These are phyloP conservation scores for Calliopum simillimum DNA, from an alignment of 2,888 invertebrate genomes.

Conservation along the genomic window DNA sequence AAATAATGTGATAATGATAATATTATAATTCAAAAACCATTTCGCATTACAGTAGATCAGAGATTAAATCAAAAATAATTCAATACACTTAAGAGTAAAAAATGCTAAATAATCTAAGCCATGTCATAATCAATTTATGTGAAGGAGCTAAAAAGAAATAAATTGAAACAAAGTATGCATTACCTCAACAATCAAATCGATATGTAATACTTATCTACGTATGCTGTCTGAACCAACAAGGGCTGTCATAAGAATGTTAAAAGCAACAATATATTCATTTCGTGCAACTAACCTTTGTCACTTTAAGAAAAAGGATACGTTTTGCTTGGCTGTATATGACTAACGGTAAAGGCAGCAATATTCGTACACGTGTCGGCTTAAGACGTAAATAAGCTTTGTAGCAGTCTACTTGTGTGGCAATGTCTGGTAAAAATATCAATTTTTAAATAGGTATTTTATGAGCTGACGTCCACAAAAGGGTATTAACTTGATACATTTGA, in stretches of 20 bases:
- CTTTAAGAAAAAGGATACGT: conserved; percentile 5
- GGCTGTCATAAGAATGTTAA: too few relatives aligned
- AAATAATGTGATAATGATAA: too few relatives aligned
- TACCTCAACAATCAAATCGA: background rate
- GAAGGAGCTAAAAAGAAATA: conserved; percentile 39
- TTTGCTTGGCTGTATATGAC: background rate
- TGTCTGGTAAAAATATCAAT: background rate
- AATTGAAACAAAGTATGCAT: conserved; percentile 40
- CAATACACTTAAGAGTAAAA: too few relatives aligned
- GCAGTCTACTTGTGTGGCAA: background rate
- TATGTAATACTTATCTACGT: background rate
- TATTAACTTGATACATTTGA: conserved; percentile 17
- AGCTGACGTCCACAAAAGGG: conserved; percentile 7
- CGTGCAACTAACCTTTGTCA: too few relatives aligned
- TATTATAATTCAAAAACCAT: too few relatives aligned
- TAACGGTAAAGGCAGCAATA: conserved; percentile 2
- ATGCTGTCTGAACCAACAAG: too few relatives aligned
- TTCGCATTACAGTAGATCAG: too few relatives aligned
- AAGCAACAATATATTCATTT: too few relatives aligned
- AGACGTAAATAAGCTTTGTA: too few relatives aligned
- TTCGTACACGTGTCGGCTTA: background rate
- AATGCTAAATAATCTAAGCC: too few relatives aligned
- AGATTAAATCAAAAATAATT: too few relatives aligned
- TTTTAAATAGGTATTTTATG: conserved; percentile 5
- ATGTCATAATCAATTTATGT: conserved; percentile 7